A percentile compares a stretch with the other conserved stretches of the same genome.
Conservation (phyloP, 92 coral and sea anemone genomes). For the Phenganax marumi region DNA sequence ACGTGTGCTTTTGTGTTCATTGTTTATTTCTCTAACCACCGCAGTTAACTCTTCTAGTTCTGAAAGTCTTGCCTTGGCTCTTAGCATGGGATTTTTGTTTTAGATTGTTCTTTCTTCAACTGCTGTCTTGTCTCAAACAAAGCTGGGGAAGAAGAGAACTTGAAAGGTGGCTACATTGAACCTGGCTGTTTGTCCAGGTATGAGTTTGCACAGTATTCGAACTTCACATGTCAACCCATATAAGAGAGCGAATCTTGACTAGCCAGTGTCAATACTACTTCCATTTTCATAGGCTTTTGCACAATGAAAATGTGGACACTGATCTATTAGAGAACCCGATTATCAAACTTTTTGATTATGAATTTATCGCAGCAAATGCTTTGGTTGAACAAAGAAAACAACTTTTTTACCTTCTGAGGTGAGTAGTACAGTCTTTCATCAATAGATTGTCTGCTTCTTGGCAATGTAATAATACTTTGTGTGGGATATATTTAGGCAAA, state of each 20-base stretch:
- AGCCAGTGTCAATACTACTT: not conserved
- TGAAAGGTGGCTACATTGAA: constrained; percentile 29
- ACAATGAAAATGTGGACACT: constrained; percentile 48
- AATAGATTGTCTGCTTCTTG: not conserved
- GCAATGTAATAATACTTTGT: not conserved
- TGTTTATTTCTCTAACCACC: no score
- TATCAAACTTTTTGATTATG: constrained; percentile 72
- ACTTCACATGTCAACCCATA: not conserved
- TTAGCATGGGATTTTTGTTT: not conserved
- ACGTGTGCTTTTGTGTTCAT: no score
- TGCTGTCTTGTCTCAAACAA: not conserved
- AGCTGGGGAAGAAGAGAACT: not conserved
- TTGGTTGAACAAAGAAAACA: constrained; percentile 72
- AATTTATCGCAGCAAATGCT: constrained; percentile 73
- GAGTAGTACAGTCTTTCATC: not conserved
- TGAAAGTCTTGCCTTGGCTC: not conserved
- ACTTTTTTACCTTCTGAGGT: constrained; percentile 81
- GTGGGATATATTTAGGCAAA: constrained; percentile 59
- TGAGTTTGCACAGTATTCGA: not conserved
- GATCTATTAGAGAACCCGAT: constrained; percentile 51
- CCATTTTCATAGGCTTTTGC: constrained; percentile 54
- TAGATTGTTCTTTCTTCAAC: constrained; percentile 30
- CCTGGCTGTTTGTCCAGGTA: constrained; percentile 35
- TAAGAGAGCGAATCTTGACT: not conserved
- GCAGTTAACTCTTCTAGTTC: no score